These are phyloP conservation scores for Eriocheir sinensis DNA, from an alignment of 1,140 invertebrate species.

Conservation along the genomic window DNA sequence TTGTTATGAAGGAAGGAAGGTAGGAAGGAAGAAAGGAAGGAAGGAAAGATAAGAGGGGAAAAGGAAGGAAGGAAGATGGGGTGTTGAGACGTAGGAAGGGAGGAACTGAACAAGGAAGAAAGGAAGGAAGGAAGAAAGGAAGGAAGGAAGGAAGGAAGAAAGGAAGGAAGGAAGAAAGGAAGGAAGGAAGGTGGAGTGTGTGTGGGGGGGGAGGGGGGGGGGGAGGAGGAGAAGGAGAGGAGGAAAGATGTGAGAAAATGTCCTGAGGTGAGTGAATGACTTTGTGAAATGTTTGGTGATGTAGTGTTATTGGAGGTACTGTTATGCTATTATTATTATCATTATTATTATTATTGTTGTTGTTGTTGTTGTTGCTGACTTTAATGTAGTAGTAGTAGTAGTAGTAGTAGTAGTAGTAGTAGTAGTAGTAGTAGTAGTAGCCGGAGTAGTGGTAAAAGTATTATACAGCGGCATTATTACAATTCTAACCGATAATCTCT, in stretches of 20 bases:
- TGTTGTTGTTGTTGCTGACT: no score
- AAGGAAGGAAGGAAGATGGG: background rate
- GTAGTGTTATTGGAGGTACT: background rate
- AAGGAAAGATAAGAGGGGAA: background rate
- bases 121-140: background rate
- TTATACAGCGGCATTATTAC: no score
- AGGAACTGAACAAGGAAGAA: background rate
- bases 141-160: background rate
- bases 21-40: background rate
- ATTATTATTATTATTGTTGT: no score
- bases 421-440: no score
- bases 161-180: background rate
- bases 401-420: no score
- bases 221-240: background rate
- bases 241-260: background rate
- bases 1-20: background rate
- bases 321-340: no score
- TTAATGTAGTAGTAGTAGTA: no score
- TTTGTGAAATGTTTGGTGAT: background rate
- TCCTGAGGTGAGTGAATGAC: background rate
- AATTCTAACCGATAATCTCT: no score
- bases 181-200: background rate
- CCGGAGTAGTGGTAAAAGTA: no score
- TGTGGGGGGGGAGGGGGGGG: background rate
- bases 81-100: background rate